Evolutionary conservation across 2,888 invertebrate species (phyloP), one percentile per base, ranked within the genome.

Genomic region (Lacanobia oleracea): DNA sequence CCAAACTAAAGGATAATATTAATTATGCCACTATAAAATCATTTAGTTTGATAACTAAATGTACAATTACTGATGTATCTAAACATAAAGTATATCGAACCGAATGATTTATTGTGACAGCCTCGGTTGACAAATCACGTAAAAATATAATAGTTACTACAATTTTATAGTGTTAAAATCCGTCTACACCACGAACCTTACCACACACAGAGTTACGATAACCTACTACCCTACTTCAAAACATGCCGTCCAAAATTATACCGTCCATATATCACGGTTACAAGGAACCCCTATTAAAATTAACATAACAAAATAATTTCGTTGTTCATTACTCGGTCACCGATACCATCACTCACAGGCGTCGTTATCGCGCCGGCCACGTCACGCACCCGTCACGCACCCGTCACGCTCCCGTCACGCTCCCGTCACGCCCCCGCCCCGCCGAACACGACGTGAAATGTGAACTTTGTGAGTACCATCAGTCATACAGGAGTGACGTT

Each of bases 401-500:
- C 37, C 79, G 69, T 59, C 79, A 23, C 79, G 69, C 40, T 0
- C 0, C n/a, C 53, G 56, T 59, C 79, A 23, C 79, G 69, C 40
- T 0, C 0, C n/a, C 53, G 56, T 37, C 62, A 63, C 62, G 68
- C 45, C 12, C 10, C 54, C 48, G 33, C 27, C 33, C 50, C 40
- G 56, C 53, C 33, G 57, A 23, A 48, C 67, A 50, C 54, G 40
- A 45, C 59, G 51, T 63, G n/a, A 71, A 73, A 66, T 65, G 70
- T 73, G 67, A 77, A 66, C 70, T 71, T 60, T 63, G 50, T 67
- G 50, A 65, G 67, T 70, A 53, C 73, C 70, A 81, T 81, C 67
- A 70, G 82, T 81, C 82, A 73, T 72, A 56, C 9, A 14, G 57
- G 33, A 66, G 82, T 70, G 82, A 81, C 82, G 61, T 61, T 65